Percentiles rank a stretch among this genome's conserved stretches.
Evolutionary conservation across 2,888 invertebrate genomes (phyloP).

Genomic region (Epiperipatus broadwayi): DNA sequence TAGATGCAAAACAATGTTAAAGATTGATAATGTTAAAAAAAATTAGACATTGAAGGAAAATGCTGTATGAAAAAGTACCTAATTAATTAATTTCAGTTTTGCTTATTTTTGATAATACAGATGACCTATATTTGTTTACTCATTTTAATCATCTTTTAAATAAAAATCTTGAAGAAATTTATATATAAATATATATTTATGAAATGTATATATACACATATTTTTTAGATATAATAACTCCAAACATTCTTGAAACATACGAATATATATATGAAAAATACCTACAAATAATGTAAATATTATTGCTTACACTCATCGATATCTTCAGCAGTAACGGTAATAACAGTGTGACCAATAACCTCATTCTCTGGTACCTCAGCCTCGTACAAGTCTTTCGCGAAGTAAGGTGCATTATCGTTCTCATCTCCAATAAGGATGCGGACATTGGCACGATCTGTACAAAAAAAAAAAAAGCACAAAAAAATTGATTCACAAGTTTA

Average conservation of each 20-base stretch:
- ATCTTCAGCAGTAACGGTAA: conserved; percentile 96
- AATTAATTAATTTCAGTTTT: no score
- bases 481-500: conserved; percentile 9
- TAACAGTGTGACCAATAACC: conserved; percentile 86
- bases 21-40: no score
- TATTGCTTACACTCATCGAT: conserved; percentile 85
- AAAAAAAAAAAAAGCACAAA: conserved; percentile 17
- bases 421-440: conserved; percentile 96
- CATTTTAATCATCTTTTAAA: no score
- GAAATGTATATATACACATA: neutral
- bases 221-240: conserved; percentile 6
- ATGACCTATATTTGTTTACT: no score
- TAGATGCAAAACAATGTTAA: no score
- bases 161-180: no score
- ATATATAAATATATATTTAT: no score
- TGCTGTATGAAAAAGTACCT: no score
- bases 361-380: conserved; percentile 96
- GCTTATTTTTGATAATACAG: no score
- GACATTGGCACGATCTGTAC: conserved; percentile 76
- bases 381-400: conserved; percentile 87
- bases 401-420: conserved; percentile 98
- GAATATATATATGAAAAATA: conserved; percentile 1
- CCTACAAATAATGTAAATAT: neutral
- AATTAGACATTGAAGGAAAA: no score
- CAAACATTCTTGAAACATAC: conserved; percentile 8